Evolutionary conservation across 2,888 invertebrate species (phyloP).

Genomic region (Julus scanicus): DNA sequence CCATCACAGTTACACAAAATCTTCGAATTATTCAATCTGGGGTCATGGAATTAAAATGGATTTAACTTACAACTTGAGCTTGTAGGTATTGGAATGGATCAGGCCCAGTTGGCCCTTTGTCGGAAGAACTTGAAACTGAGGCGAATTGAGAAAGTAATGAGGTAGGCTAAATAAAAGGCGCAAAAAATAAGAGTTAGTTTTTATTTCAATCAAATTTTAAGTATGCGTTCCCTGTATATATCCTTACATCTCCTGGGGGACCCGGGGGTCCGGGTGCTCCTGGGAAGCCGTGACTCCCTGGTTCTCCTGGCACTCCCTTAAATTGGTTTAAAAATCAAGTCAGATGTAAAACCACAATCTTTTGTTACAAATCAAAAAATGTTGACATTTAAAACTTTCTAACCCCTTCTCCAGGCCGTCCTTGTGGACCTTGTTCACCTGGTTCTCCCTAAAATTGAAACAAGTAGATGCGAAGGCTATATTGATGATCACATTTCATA

Average conservation of each 20-base stretch:
- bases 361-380: background rate
- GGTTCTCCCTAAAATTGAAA: conserved; percentile 69
- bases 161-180: conserved; percentile 70
- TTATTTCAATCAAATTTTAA: background rate
- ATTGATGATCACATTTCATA: conserved; percentile 40
- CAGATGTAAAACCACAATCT: conserved; percentile 64
- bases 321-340: conserved; percentile 61
- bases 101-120: conserved; percentile 80
- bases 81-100: conserved; percentile 81
- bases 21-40: background rate
- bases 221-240: background rate
- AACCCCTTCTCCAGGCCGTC: conserved; percentile 45
- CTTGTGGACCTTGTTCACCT: conserved; percentile 64
- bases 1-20: background rate
- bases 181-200: background rate
- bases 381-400: background rate
- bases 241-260: conserved; percentile 75
- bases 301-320: conserved; percentile 71
- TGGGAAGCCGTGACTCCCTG: conserved; percentile 67
- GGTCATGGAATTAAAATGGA: background rate
- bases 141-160: conserved; percentile 81
- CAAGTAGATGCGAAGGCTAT: background rate
- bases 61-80: conserved; percentile 72
- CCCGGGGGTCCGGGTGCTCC: conserved; percentile 75
- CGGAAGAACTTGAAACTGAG: conserved; percentile 73